Conservation (phyloP, 1,140 invertebrate genomes). For the Eupristina koningsbergeri region DNA sequence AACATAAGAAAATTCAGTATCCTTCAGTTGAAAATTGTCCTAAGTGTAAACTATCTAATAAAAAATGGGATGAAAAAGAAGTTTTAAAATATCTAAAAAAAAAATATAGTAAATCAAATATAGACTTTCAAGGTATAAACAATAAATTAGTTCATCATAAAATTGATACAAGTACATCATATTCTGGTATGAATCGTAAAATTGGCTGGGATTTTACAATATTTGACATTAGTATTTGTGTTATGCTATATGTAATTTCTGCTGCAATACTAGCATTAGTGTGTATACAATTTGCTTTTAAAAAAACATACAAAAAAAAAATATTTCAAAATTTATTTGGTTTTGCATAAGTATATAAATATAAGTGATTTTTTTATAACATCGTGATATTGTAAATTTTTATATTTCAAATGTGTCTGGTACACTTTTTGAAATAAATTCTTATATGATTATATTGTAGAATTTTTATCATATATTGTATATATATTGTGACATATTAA, state of each 20-base stretch:
- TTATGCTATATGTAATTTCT: slow-evolving; percentile 81
- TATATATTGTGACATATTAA: too few relatives aligned
- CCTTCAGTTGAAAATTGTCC: slow-evolving; percentile 82
- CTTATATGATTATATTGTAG: too few relatives aligned
- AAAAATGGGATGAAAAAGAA: slow-evolving; percentile 79
- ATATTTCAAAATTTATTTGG: slow-evolving; percentile 77
- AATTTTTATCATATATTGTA: too few relatives aligned
- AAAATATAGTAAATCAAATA: slow-evolving; percentile 79
- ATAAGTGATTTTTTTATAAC: too few relatives aligned
- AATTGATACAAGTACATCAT: slow-evolving; percentile 56
- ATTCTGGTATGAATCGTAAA: slow-evolving; percentile 64
- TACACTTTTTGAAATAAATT: too few relatives aligned
- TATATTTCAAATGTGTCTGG: too few relatives aligned
- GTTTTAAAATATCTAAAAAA: slow-evolving; percentile 84
- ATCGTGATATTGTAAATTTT: too few relatives aligned
- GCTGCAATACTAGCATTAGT: slow-evolving; percentile 81
- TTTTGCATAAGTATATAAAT: slow-evolving; percentile 75
- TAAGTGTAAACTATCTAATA: slow-evolving; percentile 76
- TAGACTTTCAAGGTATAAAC: slow-evolving; percentile 71
- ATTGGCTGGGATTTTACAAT: slow-evolving; percentile 76
- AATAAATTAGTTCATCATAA: slow-evolving; percentile 53
- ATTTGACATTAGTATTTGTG: slow-evolving; percentile 84
- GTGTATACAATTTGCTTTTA: slow-evolving; percentile 84
- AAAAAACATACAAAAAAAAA: slow-evolving; percentile 81
- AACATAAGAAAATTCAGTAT: slow-evolving; percentile 92